Evolutionary conservation across 2,113 vertebrate genomes (phyloP).

Genomic region (Calypte anna): DNA sequence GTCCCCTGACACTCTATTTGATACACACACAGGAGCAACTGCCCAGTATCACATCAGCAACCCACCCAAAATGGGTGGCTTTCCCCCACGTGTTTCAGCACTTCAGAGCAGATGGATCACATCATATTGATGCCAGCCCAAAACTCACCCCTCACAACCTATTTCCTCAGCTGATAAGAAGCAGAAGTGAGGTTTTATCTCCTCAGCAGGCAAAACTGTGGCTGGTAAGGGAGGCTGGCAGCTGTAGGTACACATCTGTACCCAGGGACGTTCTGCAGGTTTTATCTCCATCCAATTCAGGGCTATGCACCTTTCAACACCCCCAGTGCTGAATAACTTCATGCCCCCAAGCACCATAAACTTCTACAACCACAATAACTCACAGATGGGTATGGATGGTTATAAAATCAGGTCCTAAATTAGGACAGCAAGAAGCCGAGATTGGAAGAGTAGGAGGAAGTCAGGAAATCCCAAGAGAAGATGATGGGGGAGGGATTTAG

Average conservation of each 20-base stretch:
- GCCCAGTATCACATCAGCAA: background rate
- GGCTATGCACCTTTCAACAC: background rate
- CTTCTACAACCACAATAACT: background rate
- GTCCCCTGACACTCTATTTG: background rate
- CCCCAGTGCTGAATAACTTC: background rate
- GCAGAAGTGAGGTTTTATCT: background rate
- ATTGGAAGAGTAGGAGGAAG: constrained; percentile 53
- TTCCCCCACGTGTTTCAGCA: background rate
- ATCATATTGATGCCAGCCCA: background rate
- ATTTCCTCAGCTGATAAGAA: constrained; percentile 12
- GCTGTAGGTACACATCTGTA: fast-evolving
- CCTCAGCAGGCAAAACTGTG: fast-evolving
- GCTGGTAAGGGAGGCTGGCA: background rate
- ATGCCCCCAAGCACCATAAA: background rate
- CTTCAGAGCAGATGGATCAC: background rate
- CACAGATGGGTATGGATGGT: constrained; percentile 20
- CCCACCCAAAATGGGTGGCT: background rate
- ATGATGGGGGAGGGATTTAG: constrained; percentile 49
- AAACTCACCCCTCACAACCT: background rate
- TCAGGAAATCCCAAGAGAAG: constrained; percentile 58
- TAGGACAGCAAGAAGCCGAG: constrained; percentile 51
- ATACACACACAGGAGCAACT: background rate
- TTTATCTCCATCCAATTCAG: background rate
- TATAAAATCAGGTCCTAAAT: constrained; percentile 52
- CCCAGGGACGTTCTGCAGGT: background rate